These are phyloP conservation scores for Xestobium rufovillosum DNA, from an alignment of 2,888 invertebrate genomes.

Conservation along the genomic window DNA sequence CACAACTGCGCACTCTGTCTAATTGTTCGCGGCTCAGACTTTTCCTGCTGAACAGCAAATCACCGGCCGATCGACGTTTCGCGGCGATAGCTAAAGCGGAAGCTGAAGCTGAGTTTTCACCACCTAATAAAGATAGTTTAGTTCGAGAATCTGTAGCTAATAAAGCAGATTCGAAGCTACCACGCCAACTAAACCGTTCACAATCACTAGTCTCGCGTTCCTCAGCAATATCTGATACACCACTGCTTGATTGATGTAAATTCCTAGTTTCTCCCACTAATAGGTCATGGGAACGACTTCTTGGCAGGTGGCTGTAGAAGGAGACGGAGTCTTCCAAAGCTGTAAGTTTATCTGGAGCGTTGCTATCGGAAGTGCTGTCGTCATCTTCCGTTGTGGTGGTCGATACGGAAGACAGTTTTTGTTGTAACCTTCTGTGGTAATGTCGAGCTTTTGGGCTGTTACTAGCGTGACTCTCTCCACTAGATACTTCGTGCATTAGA, in stretches of 20 bases:
- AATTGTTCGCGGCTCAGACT: slow-evolving; percentile 70
- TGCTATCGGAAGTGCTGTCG: slow-evolving; percentile 61
- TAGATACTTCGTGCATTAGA: slow-evolving; percentile 86
- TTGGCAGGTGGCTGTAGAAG: slow-evolving; percentile 52
- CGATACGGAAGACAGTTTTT: slow-evolving; percentile 53
- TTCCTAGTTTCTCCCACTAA: slow-evolving; percentile 53
- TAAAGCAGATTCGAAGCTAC: slow-evolving; percentile 86
- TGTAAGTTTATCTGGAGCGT: slow-evolving; percentile 37
- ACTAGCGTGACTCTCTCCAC: slow-evolving; percentile 56
- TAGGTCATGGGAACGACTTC: slow-evolving; percentile 78
- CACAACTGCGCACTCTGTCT: slow-evolving; percentile 70
- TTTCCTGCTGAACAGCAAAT: slow-evolving; percentile 70
- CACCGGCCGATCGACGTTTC: slow-evolving; percentile 75
- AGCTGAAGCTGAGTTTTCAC: slow-evolving; percentile 56
- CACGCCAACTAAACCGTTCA: slow-evolving; percentile 86
- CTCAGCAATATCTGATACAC: slow-evolving; percentile 50
- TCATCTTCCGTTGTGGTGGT: slow-evolving; percentile 62
- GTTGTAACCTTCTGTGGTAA: slow-evolving; percentile 51
- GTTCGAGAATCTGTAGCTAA: slow-evolving; percentile 81
- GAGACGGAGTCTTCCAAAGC: slow-evolving; percentile 45
- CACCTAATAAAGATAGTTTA: slow-evolving; percentile 58
- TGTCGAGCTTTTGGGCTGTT: slow-evolving; percentile 55
- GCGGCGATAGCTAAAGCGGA: slow-evolving; percentile 63
- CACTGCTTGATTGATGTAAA: slow-evolving; percentile 45
- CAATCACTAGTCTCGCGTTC: slow-evolving; percentile 77